Conservation (phyloP, 2,113 vertebrate genomes). For the Poecile atricapillus region DNA sequence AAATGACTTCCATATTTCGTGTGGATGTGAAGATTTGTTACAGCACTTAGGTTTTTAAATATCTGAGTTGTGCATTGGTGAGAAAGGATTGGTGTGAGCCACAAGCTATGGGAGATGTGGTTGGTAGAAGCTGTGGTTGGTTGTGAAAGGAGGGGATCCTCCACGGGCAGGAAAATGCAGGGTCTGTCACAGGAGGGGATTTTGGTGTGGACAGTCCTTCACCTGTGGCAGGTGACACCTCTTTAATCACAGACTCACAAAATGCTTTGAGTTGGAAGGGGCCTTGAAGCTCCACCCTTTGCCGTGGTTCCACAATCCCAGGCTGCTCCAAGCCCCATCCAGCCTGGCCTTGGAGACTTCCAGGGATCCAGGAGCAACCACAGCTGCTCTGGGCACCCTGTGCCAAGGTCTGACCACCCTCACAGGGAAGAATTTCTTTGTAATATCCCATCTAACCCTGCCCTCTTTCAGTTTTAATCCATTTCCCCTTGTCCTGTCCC, state of each 20-base stretch:
- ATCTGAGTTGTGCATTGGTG: neutral
- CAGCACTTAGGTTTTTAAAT: neutral
- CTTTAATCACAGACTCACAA: neutral
- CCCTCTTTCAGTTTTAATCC: accelerated
- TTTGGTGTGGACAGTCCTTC: neutral
- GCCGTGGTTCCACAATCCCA: accelerated
- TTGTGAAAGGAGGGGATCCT: neutral
- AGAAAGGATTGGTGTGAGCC: accelerated
- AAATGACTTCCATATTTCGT: neutral
- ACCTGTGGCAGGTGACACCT: neutral
- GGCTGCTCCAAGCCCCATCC: accelerated
- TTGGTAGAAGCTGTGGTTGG: neutral
- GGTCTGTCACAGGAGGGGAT: neutral
- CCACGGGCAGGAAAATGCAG: neutral
- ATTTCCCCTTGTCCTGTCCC: neutral
- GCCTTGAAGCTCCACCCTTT: accelerated
- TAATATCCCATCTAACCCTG: accelerated
- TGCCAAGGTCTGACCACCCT: accelerated
- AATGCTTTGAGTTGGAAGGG: neutral
- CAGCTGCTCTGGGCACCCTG: neutral
- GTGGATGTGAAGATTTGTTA: neutral
- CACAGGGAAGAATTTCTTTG: neutral
- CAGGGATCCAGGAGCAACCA: neutral
- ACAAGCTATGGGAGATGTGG: accelerated
- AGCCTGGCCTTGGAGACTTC: neutral